Conservation (phyloP, 2,797 vertebrate species). For the Chlorospingus flavigularis region DNA sequence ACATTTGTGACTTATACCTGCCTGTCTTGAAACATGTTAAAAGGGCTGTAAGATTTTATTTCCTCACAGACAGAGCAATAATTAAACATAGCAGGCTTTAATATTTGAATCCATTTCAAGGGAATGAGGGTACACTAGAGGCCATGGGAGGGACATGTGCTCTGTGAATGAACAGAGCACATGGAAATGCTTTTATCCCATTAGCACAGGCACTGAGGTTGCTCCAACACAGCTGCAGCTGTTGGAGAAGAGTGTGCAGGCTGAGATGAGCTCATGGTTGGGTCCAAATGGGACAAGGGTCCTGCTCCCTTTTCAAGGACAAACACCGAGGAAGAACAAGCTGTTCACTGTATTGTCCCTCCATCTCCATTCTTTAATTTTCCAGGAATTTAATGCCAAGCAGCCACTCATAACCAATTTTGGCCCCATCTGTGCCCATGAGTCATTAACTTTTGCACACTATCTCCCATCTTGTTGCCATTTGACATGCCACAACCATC, state of each 20-base stretch:
- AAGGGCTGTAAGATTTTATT: neutral
- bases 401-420: neutral
- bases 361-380: neutral
- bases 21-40: neutral
- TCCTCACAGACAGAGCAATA: neutral
- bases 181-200: conserved; percentile 15
- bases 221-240: conserved; percentile 7
- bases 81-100: neutral
- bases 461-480: neutral
- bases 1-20: neutral
- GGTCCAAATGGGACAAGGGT: neutral
- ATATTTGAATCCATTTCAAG: neutral
- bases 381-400: neutral
- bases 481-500: neutral
- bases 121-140: neutral
- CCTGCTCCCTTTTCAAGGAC: neutral
- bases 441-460: neutral
- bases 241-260: neutral
- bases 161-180: neutral
- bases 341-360: neutral
- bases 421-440: neutral
- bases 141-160: neutral
- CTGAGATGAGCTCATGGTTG: neutral
- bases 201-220: neutral
- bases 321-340: neutral